A percentile compares a stretch with the other conserved stretches of the same genome.
These are phyloP conservation scores for Xiphydria camelus DNA, from an alignment of 2,888 invertebrate species.

Conservation along the genomic window DNA sequence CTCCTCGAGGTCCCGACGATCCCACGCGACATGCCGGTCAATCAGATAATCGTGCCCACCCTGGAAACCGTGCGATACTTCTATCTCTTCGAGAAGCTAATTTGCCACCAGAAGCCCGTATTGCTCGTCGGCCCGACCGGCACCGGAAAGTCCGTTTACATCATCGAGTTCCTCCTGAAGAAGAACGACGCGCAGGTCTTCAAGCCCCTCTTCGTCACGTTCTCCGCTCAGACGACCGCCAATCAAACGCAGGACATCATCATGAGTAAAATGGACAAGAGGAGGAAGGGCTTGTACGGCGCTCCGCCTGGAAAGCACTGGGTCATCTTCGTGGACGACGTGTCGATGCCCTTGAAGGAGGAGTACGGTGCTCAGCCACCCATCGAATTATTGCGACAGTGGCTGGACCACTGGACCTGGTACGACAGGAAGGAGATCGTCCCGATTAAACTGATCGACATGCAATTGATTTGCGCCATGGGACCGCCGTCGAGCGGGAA, in stretches of 20 bases:
- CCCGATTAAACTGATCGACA: conserved; percentile 79
- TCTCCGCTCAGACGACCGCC: conserved; percentile 92
- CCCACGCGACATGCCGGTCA: conserved; percentile 85
- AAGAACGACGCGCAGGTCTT: conserved; percentile 76
- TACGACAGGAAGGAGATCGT: conserved; percentile 81
- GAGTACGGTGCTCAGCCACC: conserved; percentile 93
- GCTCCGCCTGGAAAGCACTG: conserved; percentile 60
- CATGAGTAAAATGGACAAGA: conserved; percentile 90
- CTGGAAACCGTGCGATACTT: conserved; percentile 86
- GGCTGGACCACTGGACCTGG: conserved; percentile 89
- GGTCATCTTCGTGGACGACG: conserved; percentile 92
- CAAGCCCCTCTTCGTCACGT: conserved; percentile 85
- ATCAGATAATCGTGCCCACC: conserved; percentile 92
- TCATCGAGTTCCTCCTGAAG: conserved; percentile 81
- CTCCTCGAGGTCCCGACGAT: conserved; percentile 74
- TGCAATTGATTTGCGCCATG: conserved; percentile 89
- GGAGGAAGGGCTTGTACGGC: conserved; percentile 73
- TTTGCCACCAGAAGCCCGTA: conserved; percentile 79
- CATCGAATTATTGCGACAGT: conserved; percentile 87
- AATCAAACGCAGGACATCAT: conserved; percentile 94
- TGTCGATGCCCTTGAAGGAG: conserved; percentile 91
- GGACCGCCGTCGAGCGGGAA: conserved; percentile 82
- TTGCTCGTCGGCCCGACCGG: conserved; percentile 93
- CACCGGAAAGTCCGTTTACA: conserved; percentile 92
- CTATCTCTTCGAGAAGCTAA: conserved; percentile 75